Conservation (phyloP, 2,797 vertebrate genomes). For the Alfaro cultratus region DNA sequence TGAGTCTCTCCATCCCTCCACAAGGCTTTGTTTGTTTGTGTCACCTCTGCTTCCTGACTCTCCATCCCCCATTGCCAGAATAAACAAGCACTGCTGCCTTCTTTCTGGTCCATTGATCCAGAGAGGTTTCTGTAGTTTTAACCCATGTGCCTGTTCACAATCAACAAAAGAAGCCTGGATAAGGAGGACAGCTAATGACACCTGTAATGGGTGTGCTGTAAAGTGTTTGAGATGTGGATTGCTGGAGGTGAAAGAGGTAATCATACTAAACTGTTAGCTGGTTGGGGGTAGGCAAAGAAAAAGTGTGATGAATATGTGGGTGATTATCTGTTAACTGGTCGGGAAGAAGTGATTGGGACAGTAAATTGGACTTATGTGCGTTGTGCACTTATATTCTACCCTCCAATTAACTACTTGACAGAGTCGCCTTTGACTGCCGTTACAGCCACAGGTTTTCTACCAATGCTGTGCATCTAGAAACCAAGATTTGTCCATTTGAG, state of each 20-base stretch:
- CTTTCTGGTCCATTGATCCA: conserved; percentile 29
- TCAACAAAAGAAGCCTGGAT: conserved; percentile 61
- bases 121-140: conserved; percentile 25
- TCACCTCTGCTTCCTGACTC: conserved; percentile 74
- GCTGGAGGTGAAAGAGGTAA: conserved; percentile 45
- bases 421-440: neutral
- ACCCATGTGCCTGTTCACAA: conserved; percentile 55
- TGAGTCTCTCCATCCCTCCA: conserved; percentile 36
- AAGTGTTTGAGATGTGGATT: conserved; percentile 58
- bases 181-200: conserved; percentile 52
- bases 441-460: too few species aligned
- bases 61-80: conserved; percentile 37
- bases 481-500: neutral
- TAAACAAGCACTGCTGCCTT: conserved; percentile 69
- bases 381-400: neutral
- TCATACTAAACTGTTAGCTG: conserved; percentile 44
- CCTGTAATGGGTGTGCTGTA: conserved; percentile 32
- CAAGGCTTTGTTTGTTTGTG: conserved; percentile 56
- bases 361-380: neutral
- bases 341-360: neutral
- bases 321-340: neutral
- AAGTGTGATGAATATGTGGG: conserved; percentile 10
- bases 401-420: neutral
- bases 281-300: conserved; percentile 20
- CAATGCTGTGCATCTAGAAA: neutral